Base-by-base conservation (phyloP, 2,888 invertebrate genomes). In the Tetragnatha montana region DNA sequence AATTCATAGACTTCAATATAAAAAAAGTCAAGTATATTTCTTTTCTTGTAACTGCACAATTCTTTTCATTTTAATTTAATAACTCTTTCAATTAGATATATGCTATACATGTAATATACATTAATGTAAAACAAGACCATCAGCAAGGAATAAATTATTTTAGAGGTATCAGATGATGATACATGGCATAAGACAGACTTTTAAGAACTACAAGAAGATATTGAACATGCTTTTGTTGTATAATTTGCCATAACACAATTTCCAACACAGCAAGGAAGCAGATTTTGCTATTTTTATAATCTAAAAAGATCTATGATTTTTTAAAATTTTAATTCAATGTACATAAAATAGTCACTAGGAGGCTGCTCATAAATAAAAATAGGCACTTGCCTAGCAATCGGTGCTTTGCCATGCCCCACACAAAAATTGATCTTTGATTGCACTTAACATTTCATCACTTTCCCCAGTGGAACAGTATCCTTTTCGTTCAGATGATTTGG, bases 351-450 rank as follows among this genome's bases (percentile, higher is more conserved):
- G 76, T 81, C 70, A 51, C 76, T 89, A 85, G 75, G 80, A 85
- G 49, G 81, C 73, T 84, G 79, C 79, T 70, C 4, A 47, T 70
- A 89, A 81, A 89, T 70, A 50, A 89, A 86, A 82, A 86, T 74
- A 89, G 89, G 89, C 89, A 89, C 89, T 89, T 89, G 86, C 86
- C 89, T 89, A 85, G 89, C 88, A 79, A 81, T 81, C 83, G 74
- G 86, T 89, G 89, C 85, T 85, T 88, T 89, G 89, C 89, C 89
- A 89, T 89, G 89, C 89, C 89, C 86, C 69, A 70, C 75, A 83
- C 82, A 71, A 73, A 78, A 82, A 82, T 71, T 69, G 86, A 88
- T 82, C 85, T 82, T 75, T 71, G 89, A 89, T 89, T 89, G 89
- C 89, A 89, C 89, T 89, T 89, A 81, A 87, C 70, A 83, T 81